These are phyloP conservation scores for Sebastes vulpes DNA, from an alignment of 2,797 vertebrate genomes.

Conservation along the genomic window DNA sequence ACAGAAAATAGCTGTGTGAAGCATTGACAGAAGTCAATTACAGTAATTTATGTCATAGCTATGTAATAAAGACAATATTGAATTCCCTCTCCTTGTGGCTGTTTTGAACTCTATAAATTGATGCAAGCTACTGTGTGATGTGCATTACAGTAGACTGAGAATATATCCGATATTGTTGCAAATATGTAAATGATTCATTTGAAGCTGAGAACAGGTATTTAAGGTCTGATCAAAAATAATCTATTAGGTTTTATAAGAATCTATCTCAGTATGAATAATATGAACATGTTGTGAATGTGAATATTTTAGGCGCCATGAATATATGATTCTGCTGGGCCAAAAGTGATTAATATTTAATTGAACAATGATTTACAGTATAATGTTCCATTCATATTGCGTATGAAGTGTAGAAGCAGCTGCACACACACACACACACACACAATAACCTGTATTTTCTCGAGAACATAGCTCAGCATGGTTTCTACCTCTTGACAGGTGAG, in stretches of 20 bases:
- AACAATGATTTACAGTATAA: not conserved
- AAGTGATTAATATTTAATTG: slow-evolving; percentile 15
- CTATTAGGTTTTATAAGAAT: not conserved
- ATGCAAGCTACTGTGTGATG: not conserved
- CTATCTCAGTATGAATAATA: not conserved
- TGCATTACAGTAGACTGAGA: too few species aligned
- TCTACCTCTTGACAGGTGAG: slow-evolving; percentile 30
- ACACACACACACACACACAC: not conserved
- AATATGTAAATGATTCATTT: not conserved
- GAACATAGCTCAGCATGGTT: slow-evolving; percentile 22
- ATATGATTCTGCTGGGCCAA: not conserved
- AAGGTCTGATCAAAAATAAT: not conserved
- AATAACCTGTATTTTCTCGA: not conserved
- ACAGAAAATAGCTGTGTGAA: not conserved
- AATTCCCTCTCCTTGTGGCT: not conserved
- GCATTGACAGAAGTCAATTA: not conserved
- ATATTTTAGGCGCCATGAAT: not conserved
- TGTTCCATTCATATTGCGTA: not conserved
- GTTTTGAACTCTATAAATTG: not conserved
- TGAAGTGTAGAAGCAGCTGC: slow-evolving; percentile 2
- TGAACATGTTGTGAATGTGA: not conserved
- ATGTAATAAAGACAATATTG: not conserved
- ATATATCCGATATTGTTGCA: not conserved
- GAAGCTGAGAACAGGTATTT: too few species aligned
- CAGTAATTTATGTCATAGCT: not conserved